These are phyloP conservation scores for Noturus placidus DNA, from an alignment of 2,113 vertebrate species.

Conservation along the genomic window DNA sequence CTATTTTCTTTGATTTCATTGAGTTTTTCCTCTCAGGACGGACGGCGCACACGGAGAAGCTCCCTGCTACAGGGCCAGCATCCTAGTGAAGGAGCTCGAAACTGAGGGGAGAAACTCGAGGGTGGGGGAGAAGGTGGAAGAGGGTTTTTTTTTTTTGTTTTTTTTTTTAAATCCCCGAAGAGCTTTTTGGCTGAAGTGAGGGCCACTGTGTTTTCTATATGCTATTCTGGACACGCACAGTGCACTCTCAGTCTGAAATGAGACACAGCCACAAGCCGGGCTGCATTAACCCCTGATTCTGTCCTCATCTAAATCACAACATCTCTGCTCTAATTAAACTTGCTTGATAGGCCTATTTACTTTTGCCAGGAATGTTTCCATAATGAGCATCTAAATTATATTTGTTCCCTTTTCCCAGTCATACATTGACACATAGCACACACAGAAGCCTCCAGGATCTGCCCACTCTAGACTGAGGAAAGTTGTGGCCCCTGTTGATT, in stretches of 20 bases:
- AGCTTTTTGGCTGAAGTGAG: slow-evolving; percentile 69
- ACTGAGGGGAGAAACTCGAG: slow-evolving; percentile 62
- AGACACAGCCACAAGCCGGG: slow-evolving; percentile 47
- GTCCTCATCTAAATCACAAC: slow-evolving; percentile 60
- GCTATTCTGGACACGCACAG: slow-evolving; percentile 75
- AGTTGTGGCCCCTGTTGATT: slow-evolving; percentile 29
- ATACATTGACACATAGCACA: background rate
- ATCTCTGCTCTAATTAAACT: background rate
- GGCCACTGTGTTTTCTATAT: slow-evolving; percentile 46
- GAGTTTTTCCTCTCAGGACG: slow-evolving; percentile 60
- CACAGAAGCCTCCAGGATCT: background rate
- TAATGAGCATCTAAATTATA: background rate
- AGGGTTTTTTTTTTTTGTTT: slow-evolving; percentile 44
- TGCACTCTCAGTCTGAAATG: slow-evolving; percentile 58
- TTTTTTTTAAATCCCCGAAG: slow-evolving; percentile 56
- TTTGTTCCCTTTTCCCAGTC: background rate
- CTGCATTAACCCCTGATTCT: slow-evolving; percentile 64
- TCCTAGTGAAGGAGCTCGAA: slow-evolving; percentile 72
- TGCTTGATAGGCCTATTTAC: too few species aligned
- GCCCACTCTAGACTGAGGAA: background rate
- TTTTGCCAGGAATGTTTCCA: background rate
- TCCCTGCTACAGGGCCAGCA: slow-evolving; percentile 72
- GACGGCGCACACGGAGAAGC: slow-evolving; percentile 58
- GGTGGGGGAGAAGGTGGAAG: slow-evolving; percentile 68
- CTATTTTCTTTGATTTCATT: slow-evolving; percentile 70